Evolutionary conservation across 2,888 invertebrate genomes (phyloP), one percentile per base, ranked within the genome.

Genomic region (Autographa pulchrina): DNA sequence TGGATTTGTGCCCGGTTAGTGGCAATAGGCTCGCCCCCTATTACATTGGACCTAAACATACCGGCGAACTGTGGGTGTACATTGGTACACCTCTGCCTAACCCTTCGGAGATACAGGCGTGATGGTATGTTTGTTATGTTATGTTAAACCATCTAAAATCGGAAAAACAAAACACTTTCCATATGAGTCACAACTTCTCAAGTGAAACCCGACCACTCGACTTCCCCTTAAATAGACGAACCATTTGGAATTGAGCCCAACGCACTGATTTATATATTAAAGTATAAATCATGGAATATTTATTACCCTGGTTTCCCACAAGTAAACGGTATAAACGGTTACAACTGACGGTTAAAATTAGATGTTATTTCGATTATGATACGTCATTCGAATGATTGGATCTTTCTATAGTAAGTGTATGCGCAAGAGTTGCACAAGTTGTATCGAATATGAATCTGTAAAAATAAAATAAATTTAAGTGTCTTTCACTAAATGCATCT

Each of bases 261-360:
- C 25, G 35, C 20, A 6, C 25, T 68, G 68, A 75, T 79, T 72
- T 75, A 74, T 73, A 54, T 70, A 73, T 82, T 73, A 11, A 66
- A 72, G 72, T 73, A 70, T 82, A 82, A 82, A 82, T 83, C 83
- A 76, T 74, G 52, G 48, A 54, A 68, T 68, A 68, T 80, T 77
- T 83, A 83, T 81, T 75, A 60, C 69, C 61, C 56, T 48, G 65
- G 60, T 70, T 70, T 56, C 72, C 76, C 75, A 35, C 48, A 62
- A 80, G 64, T 65, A 72, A 66, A 59, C 64, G 25, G n/a, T 48
- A n/a, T 41, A 65, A 66, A 65, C 59, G 41, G 43, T 68, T 72
- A 64, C 31, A 32, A 82, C 56, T 59, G 35, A 38, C 14, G 38
- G n/a, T n/a, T 81, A 82, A 82, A 83, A 77, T 72, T 83, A 83